phyloP scores from a whole-genome alignment of 2,797 vertebrate species.

The Neosilurus hyrtlii region DNA sequence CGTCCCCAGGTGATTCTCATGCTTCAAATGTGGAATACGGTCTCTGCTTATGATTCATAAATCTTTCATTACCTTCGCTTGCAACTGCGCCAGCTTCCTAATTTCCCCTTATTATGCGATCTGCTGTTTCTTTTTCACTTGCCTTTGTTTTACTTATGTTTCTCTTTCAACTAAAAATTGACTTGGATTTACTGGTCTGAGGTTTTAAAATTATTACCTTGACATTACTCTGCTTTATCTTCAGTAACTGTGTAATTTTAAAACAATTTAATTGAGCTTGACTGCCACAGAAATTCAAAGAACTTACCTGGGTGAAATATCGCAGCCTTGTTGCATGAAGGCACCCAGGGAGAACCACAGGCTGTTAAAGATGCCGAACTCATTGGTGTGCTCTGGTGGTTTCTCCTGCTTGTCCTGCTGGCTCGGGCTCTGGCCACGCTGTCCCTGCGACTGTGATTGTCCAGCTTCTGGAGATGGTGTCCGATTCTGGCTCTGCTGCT shows the following conservation, averaged over 20 bases:
- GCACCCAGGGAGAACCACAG: conserved; percentile 75
- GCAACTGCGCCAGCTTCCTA: conserved; percentile 13
- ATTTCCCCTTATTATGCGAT: conserved; percentile 15
- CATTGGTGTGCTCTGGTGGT: conserved; percentile 71
- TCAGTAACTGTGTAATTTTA: neutral
- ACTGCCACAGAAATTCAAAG: neutral
- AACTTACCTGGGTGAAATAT: conserved; percentile 77
- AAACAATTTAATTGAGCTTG: neutral
- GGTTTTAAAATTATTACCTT: neutral
- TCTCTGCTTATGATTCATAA: conserved; percentile 35
- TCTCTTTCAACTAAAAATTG: neutral
- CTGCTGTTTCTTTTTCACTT: neutral
- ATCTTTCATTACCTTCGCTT: conserved; percentile 27
- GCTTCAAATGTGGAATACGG: conserved; percentile 18
- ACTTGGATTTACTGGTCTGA: neutral
- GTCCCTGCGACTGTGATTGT: conserved; percentile 53
- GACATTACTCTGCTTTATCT: neutral
- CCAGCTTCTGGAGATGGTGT: conserved; percentile 62
- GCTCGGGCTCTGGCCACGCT: conserved; percentile 64
- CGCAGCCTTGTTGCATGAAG: conserved; percentile 78
- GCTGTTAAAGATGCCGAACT: conserved; percentile 80
- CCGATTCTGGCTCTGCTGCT: conserved; percentile 64
- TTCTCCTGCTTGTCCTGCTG: conserved; percentile 66
- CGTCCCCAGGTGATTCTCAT: conserved; percentile 9
- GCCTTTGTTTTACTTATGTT: conserved; percentile 13